Evolutionary conservation across 2,888 invertebrate genomes (phyloP).

Genomic region (Hyposoter didymator): DNA sequence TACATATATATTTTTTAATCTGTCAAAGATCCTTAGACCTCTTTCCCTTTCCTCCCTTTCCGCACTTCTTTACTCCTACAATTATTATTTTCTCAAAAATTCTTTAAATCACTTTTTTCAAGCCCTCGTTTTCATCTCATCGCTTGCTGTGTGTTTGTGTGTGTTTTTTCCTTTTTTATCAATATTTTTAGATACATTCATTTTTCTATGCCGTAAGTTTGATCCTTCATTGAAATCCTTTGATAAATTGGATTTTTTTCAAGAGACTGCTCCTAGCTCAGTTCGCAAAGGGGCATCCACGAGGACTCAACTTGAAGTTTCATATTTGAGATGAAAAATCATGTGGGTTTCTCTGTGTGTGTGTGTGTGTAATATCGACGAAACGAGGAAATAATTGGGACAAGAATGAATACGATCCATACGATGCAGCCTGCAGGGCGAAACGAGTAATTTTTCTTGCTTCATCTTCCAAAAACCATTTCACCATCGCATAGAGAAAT

Average conservation of each 20-base stretch:
- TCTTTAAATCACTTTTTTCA: not conserved
- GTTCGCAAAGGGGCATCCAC: conserved; percentile 7
- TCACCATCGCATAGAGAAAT: not conserved
- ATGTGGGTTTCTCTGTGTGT: not conserved
- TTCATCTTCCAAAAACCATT: not conserved
- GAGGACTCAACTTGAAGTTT: not conserved
- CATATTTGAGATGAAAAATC: not conserved
- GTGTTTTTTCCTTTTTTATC: not conserved
- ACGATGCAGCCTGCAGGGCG: not conserved
- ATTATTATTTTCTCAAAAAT: conserved; percentile 8
- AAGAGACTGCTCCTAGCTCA: not conserved
- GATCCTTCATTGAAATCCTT: not conserved
- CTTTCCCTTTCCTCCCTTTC: conserved; percentile 33
- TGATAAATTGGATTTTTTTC: conserved; percentile 11
- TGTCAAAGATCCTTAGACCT: conserved; percentile 18
- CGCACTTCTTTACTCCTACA: conserved; percentile 16
- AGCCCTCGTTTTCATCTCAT: conserved; percentile 7
- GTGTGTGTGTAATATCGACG: not conserved
- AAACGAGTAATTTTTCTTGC: conserved; percentile 19
- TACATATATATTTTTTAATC: conserved; percentile 56
- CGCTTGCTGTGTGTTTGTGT: not conserved
- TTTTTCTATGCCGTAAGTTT: not conserved
- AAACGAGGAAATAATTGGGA: conserved; percentile 6
- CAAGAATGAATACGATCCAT: not conserved
- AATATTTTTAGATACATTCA: not conserved